Evolutionary conservation across 2,797 vertebrate genomes (phyloP).

Genomic region (Neoniphon sammara): DNA sequence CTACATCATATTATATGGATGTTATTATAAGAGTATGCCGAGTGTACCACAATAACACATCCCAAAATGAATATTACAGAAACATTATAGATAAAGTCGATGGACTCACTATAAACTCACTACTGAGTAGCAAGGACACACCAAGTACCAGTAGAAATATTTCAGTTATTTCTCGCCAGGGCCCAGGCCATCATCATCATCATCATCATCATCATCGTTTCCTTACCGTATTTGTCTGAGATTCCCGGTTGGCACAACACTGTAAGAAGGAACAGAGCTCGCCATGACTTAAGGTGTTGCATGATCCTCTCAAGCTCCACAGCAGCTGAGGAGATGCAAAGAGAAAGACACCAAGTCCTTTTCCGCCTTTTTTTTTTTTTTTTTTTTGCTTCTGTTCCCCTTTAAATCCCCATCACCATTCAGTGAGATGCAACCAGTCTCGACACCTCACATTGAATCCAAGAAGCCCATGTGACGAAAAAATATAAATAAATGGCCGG

Average conservation of each 20-base stretch:
- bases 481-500: conserved; percentile 17
- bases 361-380: neutral
- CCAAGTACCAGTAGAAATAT: neutral
- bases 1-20: too few relatives aligned
- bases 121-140: conserved; percentile 3
- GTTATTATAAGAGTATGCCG: too few relatives aligned
- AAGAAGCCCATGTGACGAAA: conserved; percentile 31
- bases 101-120: conserved; percentile 25
- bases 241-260: conserved; percentile 60
- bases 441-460: conserved; percentile 45
- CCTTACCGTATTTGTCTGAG: conserved; percentile 79
- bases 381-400: neutral
- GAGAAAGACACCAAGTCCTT: conserved; percentile 38
- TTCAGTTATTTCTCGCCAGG: neutral
- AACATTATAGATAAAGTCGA: neutral
- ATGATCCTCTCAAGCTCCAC: conserved; percentile 66
- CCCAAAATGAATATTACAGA: neutral
- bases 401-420: conserved; percentile 68
- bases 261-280: conserved; percentile 70
- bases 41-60: too few relatives aligned
- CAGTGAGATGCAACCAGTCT: conserved; percentile 22
- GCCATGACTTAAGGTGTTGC: conserved; percentile 71
- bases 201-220: neutral
- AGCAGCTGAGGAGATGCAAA: conserved; percentile 45
- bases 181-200: neutral